Evolutionary conservation across 1,140 invertebrate genomes (phyloP), one percentile per base, ranked within the genome.

Genomic region (Drosophila nigromelanica): DNA sequence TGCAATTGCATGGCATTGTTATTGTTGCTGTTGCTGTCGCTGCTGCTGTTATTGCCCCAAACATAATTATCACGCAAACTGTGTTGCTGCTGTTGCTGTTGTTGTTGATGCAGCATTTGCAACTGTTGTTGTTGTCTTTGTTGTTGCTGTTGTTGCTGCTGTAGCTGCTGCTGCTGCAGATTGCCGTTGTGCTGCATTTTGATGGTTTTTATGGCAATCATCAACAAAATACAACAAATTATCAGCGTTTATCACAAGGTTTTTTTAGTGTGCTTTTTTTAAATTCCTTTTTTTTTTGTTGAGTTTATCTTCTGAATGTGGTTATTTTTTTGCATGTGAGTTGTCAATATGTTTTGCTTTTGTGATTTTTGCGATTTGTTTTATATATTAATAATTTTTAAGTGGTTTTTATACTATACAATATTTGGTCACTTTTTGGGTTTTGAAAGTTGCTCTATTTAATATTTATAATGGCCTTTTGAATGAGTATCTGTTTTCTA

Each of bases 101-200:
- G 24, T 14, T 61, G 55, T 7, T 76, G 73, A 27, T 71, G 68
- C 80, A 82, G 43, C 69, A 71, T 62, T 51, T 78, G 47, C 58
- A 43, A 60, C 24, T 80, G 76, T 33, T 74, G 71, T 11, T 69
- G 67, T 37, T 78, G 76, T 7, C 66, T 61, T 27, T 54, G 21
- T 43, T 61, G 71, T 18, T 60, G 61, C 30, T 58, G 72, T 27
- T 39, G 73, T 15, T 58, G 68, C 27, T 61, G 77, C 12, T 43
- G 50, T 12, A 64, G 63, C 40, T 51, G 63, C 45, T 64, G 68
- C 47, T 70, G 66, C 48, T 63, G 62, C 76, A 76, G 30, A 66
- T 63, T 56, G 60, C 43, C 55, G 71, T 82, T 87, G 75, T 87
- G 83, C 61, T 87, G 83, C 83, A 87, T 87, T 76, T 87, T 78